Conservation (phyloP, 2,888 invertebrate species). For the Spodoptera littoralis region DNA sequence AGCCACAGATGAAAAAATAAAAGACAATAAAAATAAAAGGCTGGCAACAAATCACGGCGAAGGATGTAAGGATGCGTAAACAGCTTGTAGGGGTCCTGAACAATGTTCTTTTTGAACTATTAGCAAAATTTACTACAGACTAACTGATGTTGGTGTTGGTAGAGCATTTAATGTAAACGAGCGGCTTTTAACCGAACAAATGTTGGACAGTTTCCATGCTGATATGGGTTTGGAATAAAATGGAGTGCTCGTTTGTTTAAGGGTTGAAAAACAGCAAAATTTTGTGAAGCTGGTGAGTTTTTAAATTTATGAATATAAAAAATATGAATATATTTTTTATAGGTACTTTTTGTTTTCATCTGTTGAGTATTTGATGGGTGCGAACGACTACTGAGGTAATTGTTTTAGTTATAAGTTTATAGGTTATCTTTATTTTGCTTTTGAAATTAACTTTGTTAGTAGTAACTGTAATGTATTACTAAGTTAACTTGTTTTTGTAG, state of each 20-base stretch:
- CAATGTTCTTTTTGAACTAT: slow-evolving; percentile 62
- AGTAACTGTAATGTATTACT: no score
- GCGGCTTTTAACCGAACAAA: slow-evolving; percentile 18
- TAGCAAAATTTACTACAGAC: slow-evolving; percentile 52
- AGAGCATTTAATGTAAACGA: slow-evolving; percentile 35
- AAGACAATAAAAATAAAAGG: slow-evolving; percentile 70
- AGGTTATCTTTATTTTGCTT: no score
- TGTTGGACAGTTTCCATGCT: slow-evolving; percentile 44
- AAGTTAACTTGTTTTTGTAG: no score
- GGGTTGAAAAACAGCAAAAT: slow-evolving; percentile 4
- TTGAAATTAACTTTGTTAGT: no score
- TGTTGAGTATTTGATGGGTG: slow-evolving; percentile 3
- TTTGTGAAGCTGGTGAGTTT: slow-evolving; percentile 22
- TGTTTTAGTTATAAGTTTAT: no score
- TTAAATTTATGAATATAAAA: slow-evolving; percentile 32
- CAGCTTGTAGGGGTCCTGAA: slow-evolving; percentile 57
- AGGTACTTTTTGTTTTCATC: not conserved
- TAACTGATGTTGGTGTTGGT: slow-evolving; percentile 41
- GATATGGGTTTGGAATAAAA: slow-evolving; percentile 39
- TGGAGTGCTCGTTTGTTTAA: slow-evolving; percentile 27
- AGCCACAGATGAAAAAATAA: slow-evolving; percentile 56
- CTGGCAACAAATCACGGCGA: slow-evolving; percentile 70
- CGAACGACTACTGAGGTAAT: no score
- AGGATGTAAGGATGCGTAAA: slow-evolving; percentile 75
- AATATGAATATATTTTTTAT: slow-evolving; percentile 2